These are phyloP conservation scores for Biston betularia DNA, from an alignment of 2,888 invertebrate species.

Conservation along the genomic window DNA sequence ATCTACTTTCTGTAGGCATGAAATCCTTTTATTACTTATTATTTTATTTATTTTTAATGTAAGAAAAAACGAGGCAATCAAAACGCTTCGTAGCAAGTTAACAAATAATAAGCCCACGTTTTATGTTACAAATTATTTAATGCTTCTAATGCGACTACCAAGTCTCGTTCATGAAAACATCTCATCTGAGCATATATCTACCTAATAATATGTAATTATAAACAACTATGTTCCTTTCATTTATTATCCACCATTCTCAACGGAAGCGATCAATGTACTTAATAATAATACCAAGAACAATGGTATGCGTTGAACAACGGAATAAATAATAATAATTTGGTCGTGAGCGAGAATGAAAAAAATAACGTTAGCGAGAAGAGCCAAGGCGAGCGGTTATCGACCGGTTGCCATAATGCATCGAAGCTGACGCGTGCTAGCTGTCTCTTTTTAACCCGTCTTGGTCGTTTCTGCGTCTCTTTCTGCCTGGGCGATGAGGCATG, in stretches of 20 bases:
- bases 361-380: not conserved
- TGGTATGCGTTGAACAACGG: conserved; percentile 7
- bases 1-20: no score
- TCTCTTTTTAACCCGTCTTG: not conserved
- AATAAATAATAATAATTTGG: conserved; percentile 10
- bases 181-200: no score
- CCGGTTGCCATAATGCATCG: conserved; percentile 3
- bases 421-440: conserved; percentile 1
- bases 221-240: not conserved
- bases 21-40: no score
- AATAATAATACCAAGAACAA: conserved; percentile 25
- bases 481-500: conserved; percentile 1
- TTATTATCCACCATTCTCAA: not conserved
- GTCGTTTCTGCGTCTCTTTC: not conserved
- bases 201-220: no score
- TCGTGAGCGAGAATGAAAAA: conserved; percentile 19
- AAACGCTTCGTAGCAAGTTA: no score
- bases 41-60: no score
- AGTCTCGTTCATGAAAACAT: no score
- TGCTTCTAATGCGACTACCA: no score
- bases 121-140: no score
- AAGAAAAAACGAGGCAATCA: no score
- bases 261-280: not conserved
- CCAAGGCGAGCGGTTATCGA: conserved; percentile 15
- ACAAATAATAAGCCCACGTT: no score